These are phyloP conservation scores for Sterrhoptilus dennistouni DNA, from an alignment of 2,113 vertebrate species.

Conservation along the genomic window DNA sequence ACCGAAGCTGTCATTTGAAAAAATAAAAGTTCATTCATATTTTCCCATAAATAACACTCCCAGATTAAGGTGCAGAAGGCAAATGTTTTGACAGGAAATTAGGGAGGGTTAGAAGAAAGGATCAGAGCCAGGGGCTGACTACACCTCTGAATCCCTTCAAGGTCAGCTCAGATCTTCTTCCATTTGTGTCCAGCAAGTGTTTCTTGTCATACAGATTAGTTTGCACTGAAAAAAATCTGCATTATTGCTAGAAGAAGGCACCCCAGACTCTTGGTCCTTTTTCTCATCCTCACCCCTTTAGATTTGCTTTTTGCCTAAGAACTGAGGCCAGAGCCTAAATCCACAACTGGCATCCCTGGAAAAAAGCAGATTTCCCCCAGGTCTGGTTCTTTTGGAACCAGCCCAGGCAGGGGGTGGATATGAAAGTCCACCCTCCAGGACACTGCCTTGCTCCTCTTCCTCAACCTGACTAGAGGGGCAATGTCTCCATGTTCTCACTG, in stretches of 20 bases:
- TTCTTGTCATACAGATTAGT: background rate
- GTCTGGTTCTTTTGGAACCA: background rate
- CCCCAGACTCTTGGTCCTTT: background rate
- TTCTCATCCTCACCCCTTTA: background rate
- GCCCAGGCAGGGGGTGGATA: background rate
- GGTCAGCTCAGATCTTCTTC: background rate
- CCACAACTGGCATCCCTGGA: background rate
- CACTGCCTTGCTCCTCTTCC: background rate
- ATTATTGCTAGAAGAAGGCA: background rate
- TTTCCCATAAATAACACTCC: background rate
- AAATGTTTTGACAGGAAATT: constrained; percentile 17
- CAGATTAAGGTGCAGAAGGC: background rate
- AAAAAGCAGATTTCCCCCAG: background rate
- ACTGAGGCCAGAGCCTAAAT: background rate
- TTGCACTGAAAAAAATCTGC: background rate
- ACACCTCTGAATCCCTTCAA: background rate
- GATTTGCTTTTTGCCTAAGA: background rate
- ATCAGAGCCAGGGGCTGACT: background rate
- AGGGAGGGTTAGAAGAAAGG: background rate
- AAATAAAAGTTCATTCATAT: background rate
- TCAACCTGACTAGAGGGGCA: background rate
- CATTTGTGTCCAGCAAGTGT: background rate
- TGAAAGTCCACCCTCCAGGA: background rate
- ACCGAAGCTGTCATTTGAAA: background rate
- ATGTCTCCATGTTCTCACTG: background rate